Percentiles rank a stretch among this genome's conserved stretches.
Evolutionary conservation across 2,113 vertebrate species (phyloP).

Genomic region (Cyanocitta stelleri): DNA sequence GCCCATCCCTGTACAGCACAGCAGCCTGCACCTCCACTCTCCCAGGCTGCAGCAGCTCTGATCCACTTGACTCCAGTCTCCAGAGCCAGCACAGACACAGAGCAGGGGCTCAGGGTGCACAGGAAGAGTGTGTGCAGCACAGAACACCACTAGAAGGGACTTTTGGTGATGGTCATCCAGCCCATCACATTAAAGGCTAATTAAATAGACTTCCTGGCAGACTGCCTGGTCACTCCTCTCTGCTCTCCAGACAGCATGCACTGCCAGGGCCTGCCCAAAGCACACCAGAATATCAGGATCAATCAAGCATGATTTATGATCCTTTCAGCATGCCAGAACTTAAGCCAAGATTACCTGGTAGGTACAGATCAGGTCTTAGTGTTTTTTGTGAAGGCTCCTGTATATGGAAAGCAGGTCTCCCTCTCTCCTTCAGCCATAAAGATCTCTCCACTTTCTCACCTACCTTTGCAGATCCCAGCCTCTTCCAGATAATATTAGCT

Average conservation of each 20-base stretch:
- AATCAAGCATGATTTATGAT: background rate
- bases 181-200: background rate
- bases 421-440: background rate
- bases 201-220: background rate
- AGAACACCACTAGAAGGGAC: background rate
- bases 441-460: background rate
- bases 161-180: background rate
- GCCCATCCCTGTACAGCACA: background rate
- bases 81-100: background rate
- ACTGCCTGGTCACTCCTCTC: background rate
- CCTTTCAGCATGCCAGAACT: background rate
- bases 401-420: background rate
- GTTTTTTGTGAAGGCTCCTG: background rate
- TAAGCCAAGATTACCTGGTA: background rate
- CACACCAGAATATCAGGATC: background rate
- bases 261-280: background rate
- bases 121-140: background rate
- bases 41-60: background rate
- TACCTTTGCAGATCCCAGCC: background rate
- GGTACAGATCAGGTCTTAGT: background rate
- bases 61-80: fast-evolving
- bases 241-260: background rate
- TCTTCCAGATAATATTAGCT: background rate
- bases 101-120: background rate
- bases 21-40: background rate